Conservation (phyloP, 2,888 invertebrate species). For the Drosophila fulvimacula region DNA sequence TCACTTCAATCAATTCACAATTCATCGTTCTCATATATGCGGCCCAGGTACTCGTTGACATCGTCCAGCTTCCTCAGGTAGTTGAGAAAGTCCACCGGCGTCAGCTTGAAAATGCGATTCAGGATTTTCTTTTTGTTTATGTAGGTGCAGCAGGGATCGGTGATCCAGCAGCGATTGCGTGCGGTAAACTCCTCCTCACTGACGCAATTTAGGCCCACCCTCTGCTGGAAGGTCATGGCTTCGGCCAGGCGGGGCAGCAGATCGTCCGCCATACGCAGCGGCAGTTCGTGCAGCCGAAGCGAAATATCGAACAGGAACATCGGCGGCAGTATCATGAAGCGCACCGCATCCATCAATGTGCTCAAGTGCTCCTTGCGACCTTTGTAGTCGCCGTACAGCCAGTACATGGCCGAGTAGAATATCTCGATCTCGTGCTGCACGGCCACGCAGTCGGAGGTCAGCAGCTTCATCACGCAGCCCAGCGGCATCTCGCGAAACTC, state of each 20-base stretch:
- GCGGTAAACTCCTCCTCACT: accelerated
- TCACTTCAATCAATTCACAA: neutral
- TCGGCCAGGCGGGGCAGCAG: neutral
- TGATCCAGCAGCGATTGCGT: neutral
- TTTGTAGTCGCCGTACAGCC: neutral
- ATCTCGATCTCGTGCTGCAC: conserved; percentile 8
- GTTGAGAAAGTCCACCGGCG: neutral
- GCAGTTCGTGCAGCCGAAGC: neutral
- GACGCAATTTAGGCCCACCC: too few species aligned
- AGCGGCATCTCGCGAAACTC: neutral
- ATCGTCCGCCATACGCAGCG: neutral
- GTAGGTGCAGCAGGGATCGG: neutral
- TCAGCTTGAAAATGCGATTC: neutral
- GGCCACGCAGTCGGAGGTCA: neutral
- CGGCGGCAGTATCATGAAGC: neutral
- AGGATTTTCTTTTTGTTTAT: neutral
- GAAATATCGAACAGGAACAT: neutral
- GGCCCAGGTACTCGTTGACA: neutral
- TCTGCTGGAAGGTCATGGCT: conserved; percentile 1
- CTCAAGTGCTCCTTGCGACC: neutral
- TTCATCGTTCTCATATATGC: neutral
- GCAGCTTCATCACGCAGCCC: neutral
- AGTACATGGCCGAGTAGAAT: neutral
- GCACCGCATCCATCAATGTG: neutral
- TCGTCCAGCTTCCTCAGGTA: neutral